Base-by-base conservation (phyloP, 2,797 vertebrate species). In the Lagocephalus sceleratus region DNA sequence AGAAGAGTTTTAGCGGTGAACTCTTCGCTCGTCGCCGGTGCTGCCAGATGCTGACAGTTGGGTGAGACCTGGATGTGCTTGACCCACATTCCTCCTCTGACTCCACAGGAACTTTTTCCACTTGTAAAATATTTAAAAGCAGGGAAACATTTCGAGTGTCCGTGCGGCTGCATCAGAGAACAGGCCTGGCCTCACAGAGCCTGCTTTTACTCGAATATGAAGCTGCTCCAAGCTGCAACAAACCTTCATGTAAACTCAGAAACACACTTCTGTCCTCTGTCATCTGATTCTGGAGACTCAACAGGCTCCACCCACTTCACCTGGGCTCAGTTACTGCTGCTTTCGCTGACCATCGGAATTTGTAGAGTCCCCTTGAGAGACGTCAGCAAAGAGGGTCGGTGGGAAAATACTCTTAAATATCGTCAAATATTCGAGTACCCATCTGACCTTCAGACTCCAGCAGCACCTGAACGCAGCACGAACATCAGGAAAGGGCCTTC, bases 311-410 rank as follows among this genome's bases (percentile, higher is more conserved):
- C 62, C 60, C 63, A 51, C 49, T 21, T 15, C 66, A 64, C 63
- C 69, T 63, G 63, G 71, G 73, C n/a, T 69, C 60, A 41, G 38
- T 41, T 69, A 20, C 55, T 21, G 63, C 3, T 58, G 66, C 49
- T 2, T 80, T 80, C 71, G 65, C 5, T 32, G 16, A 2, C 23
- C 0, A 6, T 61, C 48, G 5, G 56, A 41, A 29, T 47, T 6
- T 6, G 21, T 3, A 5, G 0, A 1, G 16, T 39, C 15, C 2
- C 15, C 35, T 14, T 2, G 35, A 39, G 15, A 40, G 16, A n/a
- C 39, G 39, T 5, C 15, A 25, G 2, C 4, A 40, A 6, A 3
- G 3, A n/a, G 39, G 2, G n/a, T 17, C 39, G 1, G 11, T 10
- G 12, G n/a, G n/a, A n/a, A n/a, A n/a, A n/a, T n/a, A n/a, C n/a